Conservation (phyloP, 2,888 invertebrate species). For the Epinotia nisella region DNA sequence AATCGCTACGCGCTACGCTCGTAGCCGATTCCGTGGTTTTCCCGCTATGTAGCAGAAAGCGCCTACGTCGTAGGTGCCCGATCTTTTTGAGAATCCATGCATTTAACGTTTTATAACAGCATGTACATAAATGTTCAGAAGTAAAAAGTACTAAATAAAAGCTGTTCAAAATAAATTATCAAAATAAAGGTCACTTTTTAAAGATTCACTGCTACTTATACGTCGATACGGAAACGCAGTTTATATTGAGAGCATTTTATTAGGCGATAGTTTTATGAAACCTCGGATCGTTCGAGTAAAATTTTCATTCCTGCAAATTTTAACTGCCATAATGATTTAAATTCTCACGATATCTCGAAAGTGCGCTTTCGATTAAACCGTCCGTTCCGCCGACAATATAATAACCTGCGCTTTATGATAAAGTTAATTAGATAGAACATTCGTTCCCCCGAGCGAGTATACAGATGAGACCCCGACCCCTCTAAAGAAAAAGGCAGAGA, state of each 20-base stretch:
- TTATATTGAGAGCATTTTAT: neutral
- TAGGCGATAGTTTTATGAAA: neutral
- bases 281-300: neutral
- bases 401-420: conserved; percentile 79
- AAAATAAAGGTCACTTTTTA: neutral
- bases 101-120: too few species aligned
- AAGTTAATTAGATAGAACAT: conserved; percentile 82
- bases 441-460: conserved; percentile 76
- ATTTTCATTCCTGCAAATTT: neutral
- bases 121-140: too few species aligned
- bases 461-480: conserved; percentile 68
- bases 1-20: too few species aligned
- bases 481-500: conserved; percentile 61
- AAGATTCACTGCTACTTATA: neutral
- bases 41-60: too few species aligned
- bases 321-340: conserved; percentile 48
- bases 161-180: too few species aligned
- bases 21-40: too few species aligned
- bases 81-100: too few species aligned
- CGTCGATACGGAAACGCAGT: too few species aligned
- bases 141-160: too few species aligned
- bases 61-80: too few species aligned
- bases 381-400: conserved; percentile 69
- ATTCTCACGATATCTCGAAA: conserved; percentile 53
- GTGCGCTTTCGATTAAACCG: conserved; percentile 69